Evolutionary conservation across 92 coral and sea anemone species (phyloP).

Genomic region (Phymanthus crucifer): DNA sequence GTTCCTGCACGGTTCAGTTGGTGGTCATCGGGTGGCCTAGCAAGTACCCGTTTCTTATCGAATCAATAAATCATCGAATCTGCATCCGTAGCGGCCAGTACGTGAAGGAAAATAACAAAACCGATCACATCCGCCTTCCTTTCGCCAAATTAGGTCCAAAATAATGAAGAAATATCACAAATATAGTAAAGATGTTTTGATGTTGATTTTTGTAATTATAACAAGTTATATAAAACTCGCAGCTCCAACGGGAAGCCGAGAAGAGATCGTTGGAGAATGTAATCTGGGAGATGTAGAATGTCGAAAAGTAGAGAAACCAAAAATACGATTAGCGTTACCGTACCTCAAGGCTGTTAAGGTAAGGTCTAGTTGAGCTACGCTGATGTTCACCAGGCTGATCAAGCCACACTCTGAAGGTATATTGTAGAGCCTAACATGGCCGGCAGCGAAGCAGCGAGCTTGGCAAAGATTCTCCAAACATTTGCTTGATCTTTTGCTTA

Average conservation of each 20-base stretch:
- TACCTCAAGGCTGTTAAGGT: conserved; percentile 24
- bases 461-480: too few relatives aligned
- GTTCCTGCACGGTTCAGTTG: conserved; percentile 34
- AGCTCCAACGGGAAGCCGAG: background rate
- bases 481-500: too few relatives aligned
- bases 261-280: background rate
- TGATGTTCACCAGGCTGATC: background rate
- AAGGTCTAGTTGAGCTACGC: background rate
- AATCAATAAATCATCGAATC: conserved; percentile 54
- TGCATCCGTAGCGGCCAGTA: conserved; percentile 21
- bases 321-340: conserved; percentile 14
- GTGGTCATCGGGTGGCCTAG: conserved; percentile 44
- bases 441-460: too few relatives aligned
- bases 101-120: background rate
- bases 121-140: background rate
- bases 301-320: conserved; percentile 5
- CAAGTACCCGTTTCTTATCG: conserved; percentile 45
- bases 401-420: too few relatives aligned
- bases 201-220: background rate
- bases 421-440: too few relatives aligned
- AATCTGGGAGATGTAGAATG: background rate
- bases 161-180: background rate
- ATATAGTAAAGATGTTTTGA: background rate
- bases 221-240: background rate
- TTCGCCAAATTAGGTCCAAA: background rate